phyloP scores from a whole-genome alignment of 2,888 invertebrate species.

The Hirtodrosophila histrioides region DNA sequence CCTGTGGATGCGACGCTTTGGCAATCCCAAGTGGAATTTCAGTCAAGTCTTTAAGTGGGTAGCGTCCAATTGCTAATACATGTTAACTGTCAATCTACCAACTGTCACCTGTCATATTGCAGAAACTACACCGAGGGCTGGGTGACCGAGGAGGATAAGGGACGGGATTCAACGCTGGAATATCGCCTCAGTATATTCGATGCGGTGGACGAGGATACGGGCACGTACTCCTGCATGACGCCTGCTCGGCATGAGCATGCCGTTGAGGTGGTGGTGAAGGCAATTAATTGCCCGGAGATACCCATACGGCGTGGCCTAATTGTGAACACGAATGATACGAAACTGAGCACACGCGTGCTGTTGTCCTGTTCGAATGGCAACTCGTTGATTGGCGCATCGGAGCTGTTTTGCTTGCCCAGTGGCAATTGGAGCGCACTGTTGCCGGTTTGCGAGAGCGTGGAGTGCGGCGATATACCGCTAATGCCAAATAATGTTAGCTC shows the following conservation, averaged over 20 bases:
- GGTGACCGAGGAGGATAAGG: constrained; percentile 89
- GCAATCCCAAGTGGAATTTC: constrained; percentile 93
- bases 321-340: constrained; percentile 89
- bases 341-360: constrained; percentile 89
- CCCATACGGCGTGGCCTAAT: constrained; percentile 90
- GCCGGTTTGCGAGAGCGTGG: constrained; percentile 93
- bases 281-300: constrained; percentile 91
- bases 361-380: constrained; percentile 93
- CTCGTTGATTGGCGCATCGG: constrained; percentile 90
- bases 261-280: constrained; percentile 91
- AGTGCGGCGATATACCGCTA: constrained; percentile 90
- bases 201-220: constrained; percentile 93
- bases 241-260: constrained; percentile 93
- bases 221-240: constrained; percentile 92
- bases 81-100: not conserved
- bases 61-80: constrained; percentile 9
- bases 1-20: constrained; percentile 93
- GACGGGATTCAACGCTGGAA: constrained; percentile 91
- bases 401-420: constrained; percentile 91
- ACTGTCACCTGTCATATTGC: not conserved
- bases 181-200: constrained; percentile 92
- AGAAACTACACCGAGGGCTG: constrained; percentile 92
- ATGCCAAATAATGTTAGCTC: constrained; percentile 86
- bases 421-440: constrained; percentile 94
- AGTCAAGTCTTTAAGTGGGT: constrained; percentile 87